A percentile compares a stretch with the other conserved stretches of the same genome.
phyloP scores from a whole-genome alignment of 2,797 vertebrate species.

The Picus viridis region DNA sequence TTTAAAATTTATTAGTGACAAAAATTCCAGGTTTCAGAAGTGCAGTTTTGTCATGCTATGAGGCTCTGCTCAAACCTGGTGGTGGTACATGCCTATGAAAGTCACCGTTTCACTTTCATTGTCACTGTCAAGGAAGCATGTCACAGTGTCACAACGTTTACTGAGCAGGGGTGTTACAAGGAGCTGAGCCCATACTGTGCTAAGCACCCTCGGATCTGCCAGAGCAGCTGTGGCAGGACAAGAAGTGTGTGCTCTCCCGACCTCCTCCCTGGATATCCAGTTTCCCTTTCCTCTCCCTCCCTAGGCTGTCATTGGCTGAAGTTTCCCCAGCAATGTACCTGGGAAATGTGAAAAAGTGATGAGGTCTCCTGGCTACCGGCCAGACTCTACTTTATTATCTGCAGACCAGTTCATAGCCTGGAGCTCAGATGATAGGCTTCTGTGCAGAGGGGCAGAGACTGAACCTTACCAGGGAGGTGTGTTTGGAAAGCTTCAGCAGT shows the following conservation, averaged over 20 bases:
- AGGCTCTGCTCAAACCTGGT: background rate
- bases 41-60: background rate
- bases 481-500: background rate
- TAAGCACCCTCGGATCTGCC: background rate
- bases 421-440: background rate
- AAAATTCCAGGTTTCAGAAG: background rate
- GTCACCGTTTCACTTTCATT: background rate
- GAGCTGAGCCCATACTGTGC: accelerated
- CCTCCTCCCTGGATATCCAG: accelerated
- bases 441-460: background rate
- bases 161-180: background rate
- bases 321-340: background rate
- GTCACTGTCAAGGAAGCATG: background rate
- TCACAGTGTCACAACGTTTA: background rate
- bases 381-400: background rate
- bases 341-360: background rate
- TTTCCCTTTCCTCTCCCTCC: background rate
- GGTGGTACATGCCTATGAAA: background rate
- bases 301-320: background rate
- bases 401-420: background rate
- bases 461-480: background rate
- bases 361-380: background rate
- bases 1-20: background rate
- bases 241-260: background rate
- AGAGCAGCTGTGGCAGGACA: background rate